Conservation (phyloP, 2,113 vertebrate species). For the Apteryx mantelli region DNA sequence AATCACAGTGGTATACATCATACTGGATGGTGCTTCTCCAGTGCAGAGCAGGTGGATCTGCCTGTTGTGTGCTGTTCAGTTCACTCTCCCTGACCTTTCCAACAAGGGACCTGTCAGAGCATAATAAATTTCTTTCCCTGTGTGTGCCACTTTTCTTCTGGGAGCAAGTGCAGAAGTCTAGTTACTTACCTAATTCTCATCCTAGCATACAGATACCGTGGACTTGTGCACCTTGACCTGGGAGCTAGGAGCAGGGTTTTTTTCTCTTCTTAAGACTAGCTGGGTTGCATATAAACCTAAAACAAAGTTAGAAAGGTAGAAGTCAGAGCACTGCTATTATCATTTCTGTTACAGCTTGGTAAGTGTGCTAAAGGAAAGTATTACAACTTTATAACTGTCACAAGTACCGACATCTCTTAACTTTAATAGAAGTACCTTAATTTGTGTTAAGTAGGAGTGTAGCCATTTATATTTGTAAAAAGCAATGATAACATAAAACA, state of each 20-base stretch:
- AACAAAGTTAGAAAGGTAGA: not conserved
- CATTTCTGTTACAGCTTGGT: not conserved
- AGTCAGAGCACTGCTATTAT: not conserved
- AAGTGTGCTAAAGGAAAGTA: not conserved
- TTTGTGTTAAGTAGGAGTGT: no score
- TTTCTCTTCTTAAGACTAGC: not conserved
- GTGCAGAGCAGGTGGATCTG: not conserved
- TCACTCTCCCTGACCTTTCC: not conserved
- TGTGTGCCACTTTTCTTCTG: not conserved
- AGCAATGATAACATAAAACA: not conserved
- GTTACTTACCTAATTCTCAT: not conserved
- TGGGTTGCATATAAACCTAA: not conserved
- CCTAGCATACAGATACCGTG: not conserved
- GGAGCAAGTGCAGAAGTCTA: not conserved
- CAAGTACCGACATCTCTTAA: not conserved
- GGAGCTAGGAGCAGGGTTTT: not conserved
- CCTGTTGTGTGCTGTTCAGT: not conserved
- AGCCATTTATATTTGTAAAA: not conserved
- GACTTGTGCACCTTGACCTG: not conserved
- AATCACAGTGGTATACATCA: not conserved
- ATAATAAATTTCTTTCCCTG: not conserved
- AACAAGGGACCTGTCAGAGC: not conserved
- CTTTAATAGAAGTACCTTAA: not conserved
- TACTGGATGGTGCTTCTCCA: not conserved
- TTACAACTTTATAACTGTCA: not conserved